Base-by-base conservation (phyloP, 2,113 vertebrate species). In the Vanacampus margaritifer region DNA sequence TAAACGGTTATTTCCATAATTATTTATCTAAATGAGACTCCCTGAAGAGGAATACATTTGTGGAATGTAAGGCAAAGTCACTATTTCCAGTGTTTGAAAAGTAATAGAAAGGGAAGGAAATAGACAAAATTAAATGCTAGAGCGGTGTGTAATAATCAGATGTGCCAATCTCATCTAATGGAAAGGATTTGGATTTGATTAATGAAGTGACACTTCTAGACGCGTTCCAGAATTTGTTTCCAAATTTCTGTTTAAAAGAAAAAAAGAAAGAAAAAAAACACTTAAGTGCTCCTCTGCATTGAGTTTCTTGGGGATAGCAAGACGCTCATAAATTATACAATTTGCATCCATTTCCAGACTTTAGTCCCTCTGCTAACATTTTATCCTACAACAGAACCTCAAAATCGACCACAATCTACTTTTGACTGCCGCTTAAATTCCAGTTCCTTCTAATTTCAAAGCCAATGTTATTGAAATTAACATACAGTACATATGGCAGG, bases 1-100 rank as follows among this genome's bases (percentile, higher is more conserved):
- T 37, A 67, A 50, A 64, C 57, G 68, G 16, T 37, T 57, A 65
- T 61, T 72, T 67, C 46, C 37, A 62, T 71, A 1, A 37, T 70
- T 60, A 68, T 62, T 62, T 43, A 70, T 67, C 26, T 50, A 68
- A 65, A 74, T 19, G 59, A 72, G 58, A 58, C 19, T 23, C 35
- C 0, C 12, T 21, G 48, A 57, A 53, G 21, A 51, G 54, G 73
- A 62, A 67, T 24, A 36, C 12, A 59, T 5, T 59, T 39, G 10
- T 37, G 17, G 11, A 4, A 60, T 14, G 35, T 12, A 60, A 37
- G 9, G 10, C 35, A 60, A 37, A n/a, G 58, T 13, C 10, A 9
- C 21, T 5, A 9, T 23, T 61, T 39, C 14, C 19, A 39, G n/a
- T 39, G 13, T 16, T 12, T 24, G 7, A 24, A 17, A 8, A 23